Evolutionary conservation across 2,113 vertebrate species (phyloP).

Genomic region (Myotis yumanensis): DNA sequence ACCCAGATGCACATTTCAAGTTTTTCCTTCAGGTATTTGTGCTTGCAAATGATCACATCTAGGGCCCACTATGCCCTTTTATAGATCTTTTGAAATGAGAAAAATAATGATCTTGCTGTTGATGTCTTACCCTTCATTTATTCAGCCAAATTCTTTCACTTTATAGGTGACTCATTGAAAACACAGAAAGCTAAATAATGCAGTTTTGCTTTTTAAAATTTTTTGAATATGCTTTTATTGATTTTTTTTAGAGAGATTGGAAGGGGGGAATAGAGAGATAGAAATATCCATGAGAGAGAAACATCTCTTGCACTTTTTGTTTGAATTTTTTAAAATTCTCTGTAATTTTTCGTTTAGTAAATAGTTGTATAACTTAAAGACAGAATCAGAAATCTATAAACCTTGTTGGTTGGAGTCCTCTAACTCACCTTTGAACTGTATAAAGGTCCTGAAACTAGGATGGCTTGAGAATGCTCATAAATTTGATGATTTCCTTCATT

Average conservation of each 20-base stretch:
- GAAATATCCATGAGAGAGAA: too few species aligned
- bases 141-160: neutral
- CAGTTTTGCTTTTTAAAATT: neutral
- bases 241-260: too few species aligned
- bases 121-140: conserved; percentile 48
- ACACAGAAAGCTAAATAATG: neutral
- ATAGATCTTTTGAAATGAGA: conserved; percentile 52
- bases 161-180: neutral
- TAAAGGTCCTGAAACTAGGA: neutral
- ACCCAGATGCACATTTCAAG: neutral
- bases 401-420: neutral
- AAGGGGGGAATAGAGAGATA: too few species aligned
- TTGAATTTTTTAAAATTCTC: neutral
- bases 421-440: neutral
- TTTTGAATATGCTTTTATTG: too few species aligned
- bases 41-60: conserved; percentile 29
- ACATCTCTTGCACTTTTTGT: too few species aligned
- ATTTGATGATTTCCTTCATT: neutral
- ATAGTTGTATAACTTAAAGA: neutral
- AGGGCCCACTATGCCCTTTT: neutral
- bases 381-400: neutral
- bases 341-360: neutral
- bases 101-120: conserved; percentile 38
- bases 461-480: neutral
- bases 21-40: conserved; percentile 49